phyloP scores from a whole-genome alignment of 2,113 vertebrate genomes.

The Chionodraco myersi region DNA sequence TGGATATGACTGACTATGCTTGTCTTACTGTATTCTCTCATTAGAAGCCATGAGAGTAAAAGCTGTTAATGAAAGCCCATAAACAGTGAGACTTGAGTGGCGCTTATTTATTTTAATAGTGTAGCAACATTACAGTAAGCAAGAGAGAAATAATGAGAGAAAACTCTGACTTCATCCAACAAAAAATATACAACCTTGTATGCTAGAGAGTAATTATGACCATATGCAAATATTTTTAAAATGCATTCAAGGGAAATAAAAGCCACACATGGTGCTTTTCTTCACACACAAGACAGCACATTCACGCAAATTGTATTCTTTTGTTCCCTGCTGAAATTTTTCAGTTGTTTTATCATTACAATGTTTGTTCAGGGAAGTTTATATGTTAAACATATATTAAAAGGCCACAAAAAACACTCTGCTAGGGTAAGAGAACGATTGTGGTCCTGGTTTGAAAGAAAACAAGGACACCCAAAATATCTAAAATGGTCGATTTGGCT shows the following conservation, averaged over 20 bases:
- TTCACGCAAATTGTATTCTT: background rate
- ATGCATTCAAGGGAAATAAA: background rate
- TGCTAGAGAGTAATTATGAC: background rate
- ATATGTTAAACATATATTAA: background rate
- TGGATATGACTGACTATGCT: slow-evolving; percentile 14
- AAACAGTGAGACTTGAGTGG: slow-evolving; percentile 33
- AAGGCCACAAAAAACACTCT: background rate
- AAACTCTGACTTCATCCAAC: background rate
- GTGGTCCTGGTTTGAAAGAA: background rate
- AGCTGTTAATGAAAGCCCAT: slow-evolving; percentile 44
- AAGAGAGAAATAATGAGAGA: background rate
- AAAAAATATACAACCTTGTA: background rate
- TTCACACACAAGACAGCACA: background rate
- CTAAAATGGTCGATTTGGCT: background rate
- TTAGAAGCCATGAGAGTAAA: slow-evolving; percentile 28
- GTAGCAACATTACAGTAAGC: slow-evolving; percentile 28
- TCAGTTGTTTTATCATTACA: background rate
- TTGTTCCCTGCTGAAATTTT: slow-evolving; percentile 4
- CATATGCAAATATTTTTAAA: background rate
- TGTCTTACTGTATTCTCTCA: slow-evolving; percentile 11
- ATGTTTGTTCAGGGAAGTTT: background rate
- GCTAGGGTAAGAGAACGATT: too few relatives aligned
- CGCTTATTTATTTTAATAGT: slow-evolving; percentile 51
- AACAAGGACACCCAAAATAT: background rate
- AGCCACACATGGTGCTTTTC: background rate